Conservation (phyloP, 1,140 invertebrate genomes). For the Drosophila nasuta region DNA sequence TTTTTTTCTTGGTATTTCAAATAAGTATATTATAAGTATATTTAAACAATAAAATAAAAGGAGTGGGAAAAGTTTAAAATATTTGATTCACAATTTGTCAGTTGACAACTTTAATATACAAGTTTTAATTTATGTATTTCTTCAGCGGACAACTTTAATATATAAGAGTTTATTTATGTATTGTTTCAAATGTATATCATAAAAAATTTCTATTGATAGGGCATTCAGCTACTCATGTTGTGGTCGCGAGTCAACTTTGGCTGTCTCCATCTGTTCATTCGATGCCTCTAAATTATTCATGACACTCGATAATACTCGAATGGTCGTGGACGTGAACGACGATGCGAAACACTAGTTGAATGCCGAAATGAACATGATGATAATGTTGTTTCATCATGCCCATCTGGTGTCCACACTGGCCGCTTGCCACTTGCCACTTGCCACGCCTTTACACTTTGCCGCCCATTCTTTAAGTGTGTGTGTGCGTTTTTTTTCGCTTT, state of each 20-base stretch:
- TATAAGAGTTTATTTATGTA: no score
- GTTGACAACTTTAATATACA: no score
- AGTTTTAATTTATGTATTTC: no score
- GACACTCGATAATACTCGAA: conserved; percentile 40
- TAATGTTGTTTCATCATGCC: conserved; percentile 21
- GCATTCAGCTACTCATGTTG: conserved; percentile 3
- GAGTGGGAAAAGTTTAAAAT: no score
- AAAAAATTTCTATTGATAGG: background rate
- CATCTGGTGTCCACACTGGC: background rate
- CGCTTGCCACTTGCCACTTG: background rate
- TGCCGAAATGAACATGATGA: conserved; percentile 38
- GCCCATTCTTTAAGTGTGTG: background rate
- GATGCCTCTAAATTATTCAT: conserved; percentile 39
- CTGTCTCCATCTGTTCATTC: background rate
- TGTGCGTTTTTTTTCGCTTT: background rate
- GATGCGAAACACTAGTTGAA: conserved; percentile 43
- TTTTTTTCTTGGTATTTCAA: no score
- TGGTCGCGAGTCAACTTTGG: no score
- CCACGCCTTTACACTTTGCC: background rate
- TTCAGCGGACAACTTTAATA: no score
- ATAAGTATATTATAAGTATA: no score
- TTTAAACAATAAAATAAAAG: no score
- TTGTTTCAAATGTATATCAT: no score
- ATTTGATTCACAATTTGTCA: no score
- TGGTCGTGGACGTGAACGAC: conserved; percentile 16